Conservation (phyloP, 2,888 invertebrate species). For the Eilema griseolum region DNA sequence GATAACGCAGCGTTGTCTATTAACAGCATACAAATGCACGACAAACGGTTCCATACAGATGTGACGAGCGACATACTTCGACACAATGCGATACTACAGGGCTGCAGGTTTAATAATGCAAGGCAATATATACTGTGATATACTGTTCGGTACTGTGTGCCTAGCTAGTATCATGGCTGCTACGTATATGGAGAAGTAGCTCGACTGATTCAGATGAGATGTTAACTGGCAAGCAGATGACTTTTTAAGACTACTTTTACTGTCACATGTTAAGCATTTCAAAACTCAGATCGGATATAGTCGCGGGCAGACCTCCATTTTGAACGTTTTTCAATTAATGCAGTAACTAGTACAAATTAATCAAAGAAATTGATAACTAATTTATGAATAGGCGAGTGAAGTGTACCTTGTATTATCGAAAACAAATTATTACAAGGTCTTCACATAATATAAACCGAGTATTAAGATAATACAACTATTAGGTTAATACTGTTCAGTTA, state of each 20-base stretch:
- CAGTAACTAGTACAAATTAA: too few relatives aligned
- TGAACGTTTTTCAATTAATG: too few relatives aligned
- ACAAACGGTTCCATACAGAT: conserved; percentile 64
- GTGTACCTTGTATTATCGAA: not conserved
- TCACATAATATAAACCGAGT: not conserved
- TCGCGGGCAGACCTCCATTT: too few relatives aligned
- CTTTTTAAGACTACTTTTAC: too few relatives aligned
- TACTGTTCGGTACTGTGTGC: not conserved
- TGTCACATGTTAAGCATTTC: too few relatives aligned
- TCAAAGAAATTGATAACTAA: too few relatives aligned
- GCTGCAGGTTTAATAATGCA: conserved; percentile 34
- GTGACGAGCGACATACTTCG: conserved; percentile 62
- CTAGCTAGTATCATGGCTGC: not conserved
- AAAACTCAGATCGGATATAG: too few relatives aligned
- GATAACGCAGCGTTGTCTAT: conserved; percentile 64
- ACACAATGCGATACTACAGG: conserved; percentile 59
- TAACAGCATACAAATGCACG: conserved; percentile 72
- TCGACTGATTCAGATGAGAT: not conserved
- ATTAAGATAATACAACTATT: not conserved
- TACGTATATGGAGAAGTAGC: not conserved
- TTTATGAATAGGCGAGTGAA: not conserved
- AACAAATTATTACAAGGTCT: not conserved
- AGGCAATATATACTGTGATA: conserved; percentile 6
- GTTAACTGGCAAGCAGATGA: not conserved
- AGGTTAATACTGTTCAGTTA: conserved; percentile 8